Conservation (phyloP, 1,140 invertebrate genomes). For the Hycleus cichorii region DNA sequence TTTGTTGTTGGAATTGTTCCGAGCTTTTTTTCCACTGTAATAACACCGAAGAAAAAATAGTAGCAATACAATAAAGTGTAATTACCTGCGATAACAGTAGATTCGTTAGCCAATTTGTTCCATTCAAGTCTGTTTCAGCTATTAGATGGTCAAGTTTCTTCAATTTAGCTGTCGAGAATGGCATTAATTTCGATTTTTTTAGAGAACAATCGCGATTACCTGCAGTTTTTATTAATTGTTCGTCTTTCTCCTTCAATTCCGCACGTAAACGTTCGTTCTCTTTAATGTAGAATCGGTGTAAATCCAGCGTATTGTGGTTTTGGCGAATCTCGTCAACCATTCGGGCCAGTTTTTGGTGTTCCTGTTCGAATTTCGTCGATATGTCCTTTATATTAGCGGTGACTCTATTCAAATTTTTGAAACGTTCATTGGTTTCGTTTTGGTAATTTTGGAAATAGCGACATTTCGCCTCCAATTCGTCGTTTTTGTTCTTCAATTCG, state of each 20-base stretch:
- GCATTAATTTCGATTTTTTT: background rate
- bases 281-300: background rate
- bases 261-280: background rate
- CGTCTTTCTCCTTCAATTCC: conserved; percentile 6
- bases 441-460: conserved; percentile 1
- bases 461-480: conserved; percentile 6
- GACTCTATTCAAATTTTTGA: background rate
- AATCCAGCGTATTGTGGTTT: background rate
- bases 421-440: conserved; percentile 1
- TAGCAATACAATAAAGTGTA: background rate
- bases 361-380: background rate
- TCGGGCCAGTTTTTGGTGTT: background rate
- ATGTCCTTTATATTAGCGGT: background rate
- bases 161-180: background rate
- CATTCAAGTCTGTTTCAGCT: background rate
- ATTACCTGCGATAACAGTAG: background rate
- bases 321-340: too few relatives aligned
- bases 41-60: background rate
- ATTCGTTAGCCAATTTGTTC: background rate
- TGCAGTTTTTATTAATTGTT: conserved; percentile 1
- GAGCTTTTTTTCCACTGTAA: conserved; percentile 16
- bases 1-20: conserved; percentile 2
- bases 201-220: conserved; percentile 1
- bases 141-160: background rate
- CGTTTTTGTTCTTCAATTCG: conserved; percentile 4